phyloP scores from a whole-genome alignment of 2,113 vertebrate species.

The Prunella fulvescens region DNA sequence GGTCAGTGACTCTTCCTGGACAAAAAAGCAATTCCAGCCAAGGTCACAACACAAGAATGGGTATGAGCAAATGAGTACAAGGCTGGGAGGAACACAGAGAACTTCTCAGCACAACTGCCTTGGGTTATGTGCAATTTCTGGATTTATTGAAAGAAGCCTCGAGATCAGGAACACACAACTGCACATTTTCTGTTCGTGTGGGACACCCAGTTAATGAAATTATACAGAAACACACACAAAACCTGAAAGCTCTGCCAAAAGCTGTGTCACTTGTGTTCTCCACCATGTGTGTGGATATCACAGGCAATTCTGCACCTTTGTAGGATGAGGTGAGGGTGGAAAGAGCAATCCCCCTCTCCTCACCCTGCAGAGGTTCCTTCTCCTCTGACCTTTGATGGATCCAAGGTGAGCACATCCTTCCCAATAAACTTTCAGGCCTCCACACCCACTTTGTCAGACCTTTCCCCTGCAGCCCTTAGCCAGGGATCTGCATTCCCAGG shows the following conservation, averaged over 20 bases:
- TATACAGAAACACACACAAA: not conserved
- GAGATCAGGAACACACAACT: not conserved
- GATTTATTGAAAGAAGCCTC: not conserved
- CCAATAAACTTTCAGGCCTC: not conserved
- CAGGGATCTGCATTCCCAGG: not conserved
- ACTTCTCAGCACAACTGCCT: not conserved
- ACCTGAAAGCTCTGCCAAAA: not conserved
- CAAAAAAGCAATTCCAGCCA: not conserved
- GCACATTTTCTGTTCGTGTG: not conserved
- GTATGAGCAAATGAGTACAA: not conserved
- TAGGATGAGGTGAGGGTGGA: not conserved
- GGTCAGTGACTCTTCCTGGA: not conserved
- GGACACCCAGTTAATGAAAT: not conserved
- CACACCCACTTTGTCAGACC: not conserved
- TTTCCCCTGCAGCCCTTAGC: not conserved
- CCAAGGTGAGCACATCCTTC: not conserved
- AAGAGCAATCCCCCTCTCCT: not conserved
- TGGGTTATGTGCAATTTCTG: not conserved
- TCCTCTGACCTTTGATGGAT: not conserved
- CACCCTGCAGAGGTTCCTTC: not conserved
- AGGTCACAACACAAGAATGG: not conserved
- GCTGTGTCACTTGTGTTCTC: not conserved
- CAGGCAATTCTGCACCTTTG: not conserved
- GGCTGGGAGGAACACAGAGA: not conserved
- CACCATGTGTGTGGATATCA: fast-evolving